A percentile compares a stretch with the other conserved stretches of the same genome.
Evolutionary conservation across 2,797 vertebrate species (phyloP).

Genomic region (Masticophis lateralis): DNA sequence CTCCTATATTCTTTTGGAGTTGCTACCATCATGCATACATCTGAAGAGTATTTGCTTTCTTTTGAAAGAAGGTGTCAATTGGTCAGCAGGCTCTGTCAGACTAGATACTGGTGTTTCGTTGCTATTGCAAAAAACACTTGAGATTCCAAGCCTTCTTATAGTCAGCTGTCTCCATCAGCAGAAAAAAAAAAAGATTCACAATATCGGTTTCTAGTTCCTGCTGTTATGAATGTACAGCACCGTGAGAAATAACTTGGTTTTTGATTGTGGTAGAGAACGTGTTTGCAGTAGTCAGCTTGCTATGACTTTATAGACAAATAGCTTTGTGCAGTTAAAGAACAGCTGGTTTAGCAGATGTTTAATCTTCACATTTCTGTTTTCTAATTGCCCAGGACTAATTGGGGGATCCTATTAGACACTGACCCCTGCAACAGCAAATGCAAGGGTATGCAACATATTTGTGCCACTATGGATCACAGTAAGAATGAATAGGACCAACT

Average conservation of each 20-base stretch:
- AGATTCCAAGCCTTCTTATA: constrained; percentile 28
- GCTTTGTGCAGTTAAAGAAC: constrained; percentile 38
- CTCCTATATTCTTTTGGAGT: fast-evolving
- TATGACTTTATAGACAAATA: constrained; percentile 42
- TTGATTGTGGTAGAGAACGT: constrained; percentile 47
- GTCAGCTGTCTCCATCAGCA: constrained; percentile 32
- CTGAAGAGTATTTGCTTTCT: constrained; percentile 15
- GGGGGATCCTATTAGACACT: constrained; percentile 20
- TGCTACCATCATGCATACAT: neutral
- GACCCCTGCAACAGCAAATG: neutral
- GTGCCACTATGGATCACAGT: neutral
- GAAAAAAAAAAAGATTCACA: constrained; percentile 36
- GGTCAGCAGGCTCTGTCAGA: constrained; percentile 8
- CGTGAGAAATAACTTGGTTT: constrained; percentile 45
- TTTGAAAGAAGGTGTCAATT: constrained; percentile 29
- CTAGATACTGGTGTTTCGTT: neutral
- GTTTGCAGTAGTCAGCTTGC: constrained; percentile 44
- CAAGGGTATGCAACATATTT: neutral
- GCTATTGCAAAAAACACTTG: neutral
- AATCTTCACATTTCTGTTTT: neutral
- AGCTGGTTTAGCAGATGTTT: constrained; percentile 6
- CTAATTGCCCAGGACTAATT: neutral
- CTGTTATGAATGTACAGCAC: constrained; percentile 36
- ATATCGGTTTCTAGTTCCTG: constrained; percentile 43
- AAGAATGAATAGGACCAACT: neutral